These are phyloP conservation scores for Cavia aperea DNA, from an alignment of 2,113 vertebrate species.

Conservation along the genomic window DNA sequence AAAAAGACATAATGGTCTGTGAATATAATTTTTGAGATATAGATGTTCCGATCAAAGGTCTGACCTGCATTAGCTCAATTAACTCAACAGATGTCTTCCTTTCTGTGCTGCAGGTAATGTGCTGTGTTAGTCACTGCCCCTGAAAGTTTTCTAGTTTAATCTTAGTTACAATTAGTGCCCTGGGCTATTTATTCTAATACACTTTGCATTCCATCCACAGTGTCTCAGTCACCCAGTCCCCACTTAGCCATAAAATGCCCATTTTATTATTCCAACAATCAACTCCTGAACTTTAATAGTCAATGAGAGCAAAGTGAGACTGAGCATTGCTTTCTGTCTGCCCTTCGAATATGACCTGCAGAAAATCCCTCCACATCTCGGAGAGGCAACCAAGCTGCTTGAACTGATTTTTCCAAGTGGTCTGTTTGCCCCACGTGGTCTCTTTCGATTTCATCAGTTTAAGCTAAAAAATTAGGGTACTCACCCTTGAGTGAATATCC, in stretches of 20 bases:
- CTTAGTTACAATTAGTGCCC: background rate
- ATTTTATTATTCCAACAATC: background rate
- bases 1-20: background rate
- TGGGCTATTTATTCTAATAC: slow-evolving; percentile 27
- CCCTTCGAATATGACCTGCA: background rate
- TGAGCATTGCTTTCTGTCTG: background rate
- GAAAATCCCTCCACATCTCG: background rate
- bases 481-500: background rate
- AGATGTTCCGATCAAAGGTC: slow-evolving; percentile 7
- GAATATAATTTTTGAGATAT: slow-evolving; percentile 30
- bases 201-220: background rate
- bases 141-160: slow-evolving; percentile 33
- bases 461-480: background rate
- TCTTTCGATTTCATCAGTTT: slow-evolving; percentile 5
- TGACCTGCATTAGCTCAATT: slow-evolving; percentile 30
- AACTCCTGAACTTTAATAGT: background rate
- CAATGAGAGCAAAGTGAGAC: background rate
- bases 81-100: slow-evolving; percentile 9
- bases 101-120: background rate
- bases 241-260: background rate
- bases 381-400: background rate
- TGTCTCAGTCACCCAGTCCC: background rate
- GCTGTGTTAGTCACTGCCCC: background rate
- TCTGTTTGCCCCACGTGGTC: background rate
- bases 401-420: slow-evolving; percentile 16